phyloP scores from a whole-genome alignment of 2,888 invertebrate species.

The Perizoma flavofasciatum region DNA sequence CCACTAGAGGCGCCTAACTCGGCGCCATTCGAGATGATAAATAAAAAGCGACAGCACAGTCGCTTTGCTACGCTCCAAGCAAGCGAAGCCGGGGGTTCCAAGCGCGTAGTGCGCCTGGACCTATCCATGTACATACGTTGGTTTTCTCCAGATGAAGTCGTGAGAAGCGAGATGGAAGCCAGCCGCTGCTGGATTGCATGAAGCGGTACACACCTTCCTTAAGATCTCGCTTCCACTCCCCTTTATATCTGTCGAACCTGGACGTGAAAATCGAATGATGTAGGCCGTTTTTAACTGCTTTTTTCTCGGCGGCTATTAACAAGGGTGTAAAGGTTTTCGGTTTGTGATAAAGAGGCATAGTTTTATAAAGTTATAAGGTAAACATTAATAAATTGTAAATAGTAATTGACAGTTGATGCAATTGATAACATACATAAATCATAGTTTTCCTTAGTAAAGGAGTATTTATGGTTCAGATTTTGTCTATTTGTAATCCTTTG shows the following conservation, averaged over 20 bases:
- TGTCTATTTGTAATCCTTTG: too few species aligned
- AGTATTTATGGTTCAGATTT: background rate
- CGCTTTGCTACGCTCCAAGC: too few species aligned
- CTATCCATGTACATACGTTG: too few species aligned
- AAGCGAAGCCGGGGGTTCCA: too few species aligned
- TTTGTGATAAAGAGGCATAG: constrained; percentile 73
- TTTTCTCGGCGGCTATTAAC: constrained; percentile 64
- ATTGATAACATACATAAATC: background rate
- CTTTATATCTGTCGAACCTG: constrained; percentile 80
- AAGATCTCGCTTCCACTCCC: constrained; percentile 84
- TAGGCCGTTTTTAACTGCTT: constrained; percentile 81
- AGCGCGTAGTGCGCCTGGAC: too few species aligned
- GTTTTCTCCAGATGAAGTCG: too few species aligned
- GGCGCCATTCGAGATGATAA: too few species aligned
- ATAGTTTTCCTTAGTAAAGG: background rate
- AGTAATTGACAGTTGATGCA: background rate
- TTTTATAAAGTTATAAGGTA: constrained; percentile 27
- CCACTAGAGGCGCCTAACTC: too few species aligned
- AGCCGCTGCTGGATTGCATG: too few species aligned
- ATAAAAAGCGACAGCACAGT: too few species aligned
- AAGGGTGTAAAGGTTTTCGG: constrained; percentile 69
- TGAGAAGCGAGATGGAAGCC: too few species aligned
- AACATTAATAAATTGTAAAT: constrained; percentile 16
- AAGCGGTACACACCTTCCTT: constrained; percentile 61
- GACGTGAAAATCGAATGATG: constrained; percentile 83